Base-by-base conservation (phyloP, 1,140 invertebrate species). In the Galleria mellonella region DNA sequence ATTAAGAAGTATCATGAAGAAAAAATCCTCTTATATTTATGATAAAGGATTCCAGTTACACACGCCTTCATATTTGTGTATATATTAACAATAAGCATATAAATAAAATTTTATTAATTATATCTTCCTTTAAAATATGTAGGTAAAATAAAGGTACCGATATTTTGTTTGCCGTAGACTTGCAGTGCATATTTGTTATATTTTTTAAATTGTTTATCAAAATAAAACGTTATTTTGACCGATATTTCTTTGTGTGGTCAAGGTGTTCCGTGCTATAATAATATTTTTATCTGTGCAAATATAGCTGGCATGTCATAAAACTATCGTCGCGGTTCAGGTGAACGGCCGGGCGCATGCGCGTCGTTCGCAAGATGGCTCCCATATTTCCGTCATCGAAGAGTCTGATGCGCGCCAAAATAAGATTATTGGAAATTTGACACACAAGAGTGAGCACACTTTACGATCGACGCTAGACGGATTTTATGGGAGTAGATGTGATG, bases 361-460 rank as follows among this genome's bases (percentile, higher is more conserved):
- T 73, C 74, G 61, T 66, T 72, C 72, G 61, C 72, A 73, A 75
- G 69, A 75, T 77, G 78, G 75, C 76, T 57, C 51, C 72, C 72
- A 75, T 84, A 79, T 79, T 66, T 84, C 81, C 62, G 62, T 84
- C 78, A 81, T 77, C 81, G 71, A 55, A 32, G 55, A 64, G 74
- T 72, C 74, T 83, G 76, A 83, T 77, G 78, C 74, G 78, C 77
- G 74, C 81, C 81, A 84, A 82, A 84, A 84, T 84, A 84, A 84
- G 74, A 77, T 82, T 84, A 82, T 81, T 69, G 75, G 75, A 78
- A 77, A 79, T 79, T 82, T 84, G 75, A 84, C 77, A 82, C 68
- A 69, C 66, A 77, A 61, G 63, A 70, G 62, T 60, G 54, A 51
- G 42, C 37, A 32, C 62, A 55, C 33, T 77, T 77, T 73, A 78